A percentile compares a stretch with the other conserved stretches of the same genome.
These are phyloP conservation scores for Pseudochromis fuscus DNA, from an alignment of 2,797 vertebrate species.

Conservation along the genomic window DNA sequence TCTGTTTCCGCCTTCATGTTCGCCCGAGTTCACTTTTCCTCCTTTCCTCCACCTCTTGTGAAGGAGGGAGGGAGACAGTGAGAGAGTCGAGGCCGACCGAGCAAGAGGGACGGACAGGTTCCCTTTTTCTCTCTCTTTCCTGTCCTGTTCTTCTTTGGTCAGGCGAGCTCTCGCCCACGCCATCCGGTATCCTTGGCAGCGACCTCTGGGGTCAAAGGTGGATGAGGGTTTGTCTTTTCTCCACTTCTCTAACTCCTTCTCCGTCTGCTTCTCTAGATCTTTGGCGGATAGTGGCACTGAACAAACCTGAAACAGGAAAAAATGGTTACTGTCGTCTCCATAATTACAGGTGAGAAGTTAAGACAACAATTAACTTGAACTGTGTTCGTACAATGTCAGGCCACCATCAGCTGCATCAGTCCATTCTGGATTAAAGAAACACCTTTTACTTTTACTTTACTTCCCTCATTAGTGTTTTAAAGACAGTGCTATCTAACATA, in stretches of 20 bases:
- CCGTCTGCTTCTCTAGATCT: conserved; percentile 86
- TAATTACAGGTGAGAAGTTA: not conserved
- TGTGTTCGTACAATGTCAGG: not conserved
- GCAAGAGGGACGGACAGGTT: conserved; percentile 75
- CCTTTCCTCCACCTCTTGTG: conserved; percentile 76
- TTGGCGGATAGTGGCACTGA: conserved; percentile 84
- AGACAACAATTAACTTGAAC: not conserved
- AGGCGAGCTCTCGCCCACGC: conserved; percentile 77
- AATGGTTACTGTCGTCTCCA: not conserved
- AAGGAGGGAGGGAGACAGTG: conserved; percentile 80
- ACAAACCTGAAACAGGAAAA: conserved; percentile 82
- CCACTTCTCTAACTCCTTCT: conserved; percentile 85
- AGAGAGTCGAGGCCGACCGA: conserved; percentile 83
- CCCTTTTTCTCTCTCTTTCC: conserved; percentile 72
- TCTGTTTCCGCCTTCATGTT: conserved; percentile 52
- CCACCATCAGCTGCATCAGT: not conserved
- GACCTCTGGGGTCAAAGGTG: conserved; percentile 84
- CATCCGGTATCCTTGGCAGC: conserved; percentile 86
- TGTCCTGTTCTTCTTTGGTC: conserved; percentile 66
- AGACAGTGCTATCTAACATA: not conserved
- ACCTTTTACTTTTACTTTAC: no score
- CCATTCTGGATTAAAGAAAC: no score
- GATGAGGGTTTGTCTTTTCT: conserved; percentile 81
- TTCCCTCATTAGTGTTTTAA: no score
- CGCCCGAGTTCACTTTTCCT: conserved; percentile 58